These are phyloP conservation scores for Semnornis frantzii DNA, from an alignment of 2,113 vertebrate genomes.

Conservation along the genomic window DNA sequence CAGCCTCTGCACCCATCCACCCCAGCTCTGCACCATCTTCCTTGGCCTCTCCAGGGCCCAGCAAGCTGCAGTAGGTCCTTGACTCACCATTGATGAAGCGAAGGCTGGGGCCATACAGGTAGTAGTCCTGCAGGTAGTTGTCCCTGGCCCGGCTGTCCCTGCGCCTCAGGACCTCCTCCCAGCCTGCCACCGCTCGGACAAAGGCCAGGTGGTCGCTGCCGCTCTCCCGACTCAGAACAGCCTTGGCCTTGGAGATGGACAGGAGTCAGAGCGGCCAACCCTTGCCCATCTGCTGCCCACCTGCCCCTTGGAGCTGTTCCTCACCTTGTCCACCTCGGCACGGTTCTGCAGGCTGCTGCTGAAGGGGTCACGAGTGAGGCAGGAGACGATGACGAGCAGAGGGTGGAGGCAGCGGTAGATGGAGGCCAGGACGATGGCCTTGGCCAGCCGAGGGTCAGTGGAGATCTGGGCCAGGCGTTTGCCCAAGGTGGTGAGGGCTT, in stretches of 20 bases:
- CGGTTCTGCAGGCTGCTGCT: conserved; percentile 92
- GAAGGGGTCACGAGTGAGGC: conserved; percentile 95
- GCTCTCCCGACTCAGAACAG: conserved; percentile 81
- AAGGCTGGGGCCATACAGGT: conserved; percentile 84
- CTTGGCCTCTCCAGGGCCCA: fast-evolving
- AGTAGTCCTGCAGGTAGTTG: conserved; percentile 80
- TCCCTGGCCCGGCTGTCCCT: conserved; percentile 78
- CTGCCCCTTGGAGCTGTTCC: fast-evolving
- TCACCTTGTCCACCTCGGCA: conserved; percentile 84
- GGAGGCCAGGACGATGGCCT: conserved; percentile 88
- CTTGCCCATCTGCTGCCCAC: fast-evolving
- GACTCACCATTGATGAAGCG: conserved; percentile 90
- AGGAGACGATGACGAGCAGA: conserved; percentile 87
- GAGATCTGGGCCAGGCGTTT: conserved; percentile 89
- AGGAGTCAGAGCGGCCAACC: fast-evolving
- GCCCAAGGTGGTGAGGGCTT: conserved; percentile 89
- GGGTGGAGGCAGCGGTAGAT: conserved; percentile 92
- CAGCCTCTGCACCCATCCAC: fast-evolving
- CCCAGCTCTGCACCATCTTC: fast-evolving
- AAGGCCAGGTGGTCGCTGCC: conserved; percentile 91
- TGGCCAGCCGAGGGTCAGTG: conserved; percentile 92
- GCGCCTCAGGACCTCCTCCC: conserved; percentile 82
- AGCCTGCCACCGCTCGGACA: conserved; percentile 84
- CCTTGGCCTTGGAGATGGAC: conserved; percentile 81
- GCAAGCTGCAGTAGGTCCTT: fast-evolving